Evolutionary conservation across 2,797 vertebrate species (phyloP).

Genomic region (Sphenodon punctatus): DNA sequence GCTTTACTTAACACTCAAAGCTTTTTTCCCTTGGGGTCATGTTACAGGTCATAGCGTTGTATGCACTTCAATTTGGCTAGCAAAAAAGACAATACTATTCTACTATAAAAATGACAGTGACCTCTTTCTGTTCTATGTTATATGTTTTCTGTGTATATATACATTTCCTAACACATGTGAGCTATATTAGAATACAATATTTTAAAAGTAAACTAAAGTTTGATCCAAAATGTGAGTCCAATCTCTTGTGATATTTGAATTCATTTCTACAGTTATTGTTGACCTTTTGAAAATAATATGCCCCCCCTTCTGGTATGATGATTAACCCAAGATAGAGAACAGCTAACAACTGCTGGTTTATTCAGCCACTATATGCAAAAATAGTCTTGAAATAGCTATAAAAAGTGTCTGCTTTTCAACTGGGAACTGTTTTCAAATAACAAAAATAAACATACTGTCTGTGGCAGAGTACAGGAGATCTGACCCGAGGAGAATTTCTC

Average conservation of each 20-base stretch:
- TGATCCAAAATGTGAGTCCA: not conserved
- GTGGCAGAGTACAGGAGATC: no score
- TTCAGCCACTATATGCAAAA: not conserved
- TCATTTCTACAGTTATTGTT: not conserved
- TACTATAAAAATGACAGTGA: not conserved
- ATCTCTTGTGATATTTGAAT: not conserved
- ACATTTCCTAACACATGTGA: not conserved
- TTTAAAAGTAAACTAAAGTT: not conserved
- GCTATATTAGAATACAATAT: not conserved
- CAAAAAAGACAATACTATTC: not conserved
- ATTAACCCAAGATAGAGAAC: not conserved
- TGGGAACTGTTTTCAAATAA: not conserved
- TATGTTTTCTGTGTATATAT: not conserved
- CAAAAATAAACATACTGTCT: not conserved
- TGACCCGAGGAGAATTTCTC: no score
- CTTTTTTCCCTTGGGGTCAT: not conserved
- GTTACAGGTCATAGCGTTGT: not conserved
- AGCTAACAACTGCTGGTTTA: not conserved
- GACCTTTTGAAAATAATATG: not conserved
- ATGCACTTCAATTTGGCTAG: not conserved
- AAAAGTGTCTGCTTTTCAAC: not conserved
- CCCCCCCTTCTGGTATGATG: not conserved
- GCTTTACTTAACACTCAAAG: not conserved
- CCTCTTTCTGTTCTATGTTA: not conserved
- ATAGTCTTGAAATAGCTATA: not conserved